Percentiles rank a stretch among this genome's conserved stretches.
phyloP scores from a whole-genome alignment of 2,888 invertebrate species.

The Drosophila phalerata region DNA sequence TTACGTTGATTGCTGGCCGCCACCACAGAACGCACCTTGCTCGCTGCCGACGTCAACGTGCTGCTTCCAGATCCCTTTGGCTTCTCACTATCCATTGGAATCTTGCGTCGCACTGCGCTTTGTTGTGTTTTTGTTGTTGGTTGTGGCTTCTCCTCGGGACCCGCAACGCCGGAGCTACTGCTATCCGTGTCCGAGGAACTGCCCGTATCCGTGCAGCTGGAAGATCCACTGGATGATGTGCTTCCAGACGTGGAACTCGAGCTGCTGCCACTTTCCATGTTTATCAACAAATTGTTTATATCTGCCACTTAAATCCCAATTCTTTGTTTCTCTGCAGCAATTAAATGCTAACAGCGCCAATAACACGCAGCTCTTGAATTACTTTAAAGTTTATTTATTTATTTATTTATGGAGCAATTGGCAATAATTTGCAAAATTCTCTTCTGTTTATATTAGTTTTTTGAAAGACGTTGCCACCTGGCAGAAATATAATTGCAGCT shows the following conservation, averaged over 20 bases:
- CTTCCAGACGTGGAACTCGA: constrained; percentile 90
- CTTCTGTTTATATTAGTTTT: no score
- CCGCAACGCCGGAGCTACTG: constrained; percentile 85
- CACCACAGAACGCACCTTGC: constrained; percentile 61
- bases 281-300: constrained; percentile 20
- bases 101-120: constrained; percentile 44
- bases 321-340: background rate
- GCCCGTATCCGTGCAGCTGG: constrained; percentile 88
- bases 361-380: background rate
- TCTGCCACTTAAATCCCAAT: background rate
- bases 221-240: constrained; percentile 89
- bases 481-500: no score
- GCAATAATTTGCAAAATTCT: constrained; percentile 16
- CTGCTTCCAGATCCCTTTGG: constrained; percentile 45
- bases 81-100: constrained; percentile 45
- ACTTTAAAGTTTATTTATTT: background rate
- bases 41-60: constrained; percentile 51
- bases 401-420: background rate
- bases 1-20: constrained; percentile 62
- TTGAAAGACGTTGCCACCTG: no score
- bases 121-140: constrained; percentile 59
- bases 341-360: no score
- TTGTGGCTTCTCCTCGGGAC: constrained; percentile 82
- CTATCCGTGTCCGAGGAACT: constrained; percentile 89
- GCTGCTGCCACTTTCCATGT: constrained; percentile 60